Base-by-base conservation (phyloP, 1,140 invertebrate genomes). In the Zaprionus gabonicus region DNA sequence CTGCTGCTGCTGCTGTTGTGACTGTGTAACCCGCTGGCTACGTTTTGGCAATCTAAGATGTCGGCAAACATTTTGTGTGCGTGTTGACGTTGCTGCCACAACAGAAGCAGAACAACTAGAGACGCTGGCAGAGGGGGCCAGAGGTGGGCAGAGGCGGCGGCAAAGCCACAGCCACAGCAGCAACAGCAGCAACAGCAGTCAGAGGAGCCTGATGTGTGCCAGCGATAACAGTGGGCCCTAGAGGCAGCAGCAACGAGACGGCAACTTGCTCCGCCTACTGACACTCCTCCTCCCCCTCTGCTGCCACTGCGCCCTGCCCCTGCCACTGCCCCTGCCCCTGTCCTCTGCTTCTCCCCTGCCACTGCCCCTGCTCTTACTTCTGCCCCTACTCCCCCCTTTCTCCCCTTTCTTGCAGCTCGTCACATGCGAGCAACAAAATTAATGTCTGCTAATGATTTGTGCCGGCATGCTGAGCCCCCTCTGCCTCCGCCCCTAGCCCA, bases 401-500 rank as follows among this genome's bases (percentile, higher is more conserved):
- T 9, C 4, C 15, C 51, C 17, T 49, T 41, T 3, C 31, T 10
- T 34, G 9, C 53, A 17, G 6, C 31, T 53, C 31, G 62, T 41
- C 78, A 63, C 64, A 71, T 63, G 62, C 69, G 67, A 69, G 65
- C 57, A 78, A 67, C 80, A 64, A 80, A 85, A 85, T 85, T 79
- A 85, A 85, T 85, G 82, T 81, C 82, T 85, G 82, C 80, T 85
- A 85, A 85, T 85, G 82, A 81, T 85, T 85, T 85, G 82, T 78
- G 80, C 77, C 76, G 65, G 69, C 75, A 73, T 76, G 63, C 55
- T 71, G 63, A 9, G 57, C 51, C 41, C 44, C 41, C n/a, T 15
- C 7, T 7, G 15, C n/a, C n/a, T 2, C 58, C 58, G 46, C 44
- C 57, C 13, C n/a, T 36, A 10, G 13, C 23, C 9, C 10, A n/a